These are phyloP conservation scores for Diaphora mendica DNA, from an alignment of 2,888 invertebrate genomes.

Conservation along the genomic window DNA sequence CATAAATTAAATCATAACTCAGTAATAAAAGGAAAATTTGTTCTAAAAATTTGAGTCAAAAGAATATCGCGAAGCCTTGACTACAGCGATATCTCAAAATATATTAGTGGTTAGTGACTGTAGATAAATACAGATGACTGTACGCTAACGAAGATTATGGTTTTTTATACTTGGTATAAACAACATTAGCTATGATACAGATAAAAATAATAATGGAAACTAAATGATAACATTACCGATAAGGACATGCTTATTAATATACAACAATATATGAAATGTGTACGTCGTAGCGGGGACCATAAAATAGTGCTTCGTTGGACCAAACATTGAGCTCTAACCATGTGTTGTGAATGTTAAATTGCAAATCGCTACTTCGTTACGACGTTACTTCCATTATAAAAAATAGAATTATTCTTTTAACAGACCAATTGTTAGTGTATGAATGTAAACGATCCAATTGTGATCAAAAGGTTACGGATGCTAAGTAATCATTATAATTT, in stretches of 20 bases:
- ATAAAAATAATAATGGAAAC: constrained; percentile 18
- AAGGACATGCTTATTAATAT: constrained; percentile 5
- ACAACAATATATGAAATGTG: constrained; percentile 24
- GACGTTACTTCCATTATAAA: too few relatives aligned
- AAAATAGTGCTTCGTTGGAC: constrained; percentile 47
- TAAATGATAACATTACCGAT: constrained; percentile 22
- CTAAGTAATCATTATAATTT: constrained; percentile 39
- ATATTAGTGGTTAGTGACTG: background rate
- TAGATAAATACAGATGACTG: background rate
- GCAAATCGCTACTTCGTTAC: too few relatives aligned
- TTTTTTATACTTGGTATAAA: constrained; percentile 8
- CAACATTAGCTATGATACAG: constrained; percentile 13
- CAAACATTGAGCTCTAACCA: constrained; percentile 40
- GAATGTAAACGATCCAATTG: constrained; percentile 21
- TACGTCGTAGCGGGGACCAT: constrained; percentile 30
- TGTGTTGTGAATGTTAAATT: constrained; percentile 46
- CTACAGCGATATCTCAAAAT: background rate
- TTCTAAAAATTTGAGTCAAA: too few relatives aligned
- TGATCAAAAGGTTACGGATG: constrained; percentile 25
- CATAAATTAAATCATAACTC: constrained; percentile 8
- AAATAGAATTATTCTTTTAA: too few relatives aligned
- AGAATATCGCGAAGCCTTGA: background rate
- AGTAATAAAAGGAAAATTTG: background rate
- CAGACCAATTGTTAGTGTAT: constrained; percentile 15
- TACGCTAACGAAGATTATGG: background rate